Conservation (phyloP, 2,888 invertebrate species). For the Caenorhabditis plicata region DNA sequence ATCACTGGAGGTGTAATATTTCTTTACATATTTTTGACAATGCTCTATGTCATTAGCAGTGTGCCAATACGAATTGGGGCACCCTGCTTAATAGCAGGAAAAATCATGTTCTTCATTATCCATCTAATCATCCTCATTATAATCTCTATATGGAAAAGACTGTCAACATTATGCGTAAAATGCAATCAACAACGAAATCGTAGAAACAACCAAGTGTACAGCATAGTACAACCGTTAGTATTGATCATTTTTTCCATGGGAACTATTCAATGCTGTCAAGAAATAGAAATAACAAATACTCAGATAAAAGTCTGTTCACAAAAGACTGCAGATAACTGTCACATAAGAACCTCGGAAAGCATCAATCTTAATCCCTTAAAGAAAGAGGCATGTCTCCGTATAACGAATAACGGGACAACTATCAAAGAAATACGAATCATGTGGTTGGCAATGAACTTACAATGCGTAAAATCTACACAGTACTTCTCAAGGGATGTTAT, state of each 20-base stretch:
- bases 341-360: no score
- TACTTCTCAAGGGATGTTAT: not conserved
- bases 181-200: no score
- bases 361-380: not conserved
- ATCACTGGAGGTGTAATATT: not conserved
- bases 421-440: not conserved
- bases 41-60: not conserved
- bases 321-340: no score
- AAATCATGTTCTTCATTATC: not conserved
- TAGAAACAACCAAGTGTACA: no score
- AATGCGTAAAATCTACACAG: constrained; percentile 1
- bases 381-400: constrained; percentile 3
- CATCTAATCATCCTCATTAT: not conserved
- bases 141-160: no score
- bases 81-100: not conserved
- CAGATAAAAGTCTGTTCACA: no score
- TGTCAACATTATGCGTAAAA: no score
- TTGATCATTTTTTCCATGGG: no score
- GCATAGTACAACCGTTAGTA: no score
- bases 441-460: not conserved
- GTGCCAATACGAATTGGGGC: not conserved
- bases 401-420: constrained; percentile 1
- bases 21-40: not conserved
- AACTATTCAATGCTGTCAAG: no score
- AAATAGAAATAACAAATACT: no score